These are phyloP conservation scores for Scolopax mira DNA, from an alignment of 2,113 vertebrate genomes.

Conservation along the genomic window DNA sequence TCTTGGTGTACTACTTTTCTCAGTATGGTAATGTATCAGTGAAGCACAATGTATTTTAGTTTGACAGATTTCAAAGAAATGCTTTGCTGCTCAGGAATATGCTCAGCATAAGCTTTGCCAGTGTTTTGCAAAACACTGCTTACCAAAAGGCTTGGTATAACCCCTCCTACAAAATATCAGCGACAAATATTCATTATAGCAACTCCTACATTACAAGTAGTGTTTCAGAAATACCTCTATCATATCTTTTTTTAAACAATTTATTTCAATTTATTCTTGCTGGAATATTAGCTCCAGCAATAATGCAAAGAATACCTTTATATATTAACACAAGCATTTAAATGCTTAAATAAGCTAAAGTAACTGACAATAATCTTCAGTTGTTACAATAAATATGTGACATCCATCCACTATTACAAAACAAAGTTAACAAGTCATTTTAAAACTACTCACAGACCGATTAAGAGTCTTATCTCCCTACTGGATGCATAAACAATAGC, in stretches of 20 bases:
- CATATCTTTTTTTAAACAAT: background rate
- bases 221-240: background rate
- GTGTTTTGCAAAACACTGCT: slow-evolving; percentile 29
- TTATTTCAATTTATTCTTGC: background rate
- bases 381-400: slow-evolving; percentile 54
- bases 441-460: slow-evolving; percentile 55
- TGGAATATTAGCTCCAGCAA: background rate
- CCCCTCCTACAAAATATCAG: background rate
- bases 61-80: slow-evolving; percentile 37
- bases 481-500: slow-evolving; percentile 65
- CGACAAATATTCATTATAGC: background rate
- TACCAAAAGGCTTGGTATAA: background rate
- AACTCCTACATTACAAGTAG: background rate
- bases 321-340: slow-evolving; percentile 21
- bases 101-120: background rate
- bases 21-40: background rate
- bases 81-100: background rate
- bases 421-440: slow-evolving; percentile 64
- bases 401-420: slow-evolving; percentile 59
- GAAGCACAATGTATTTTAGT: background rate
- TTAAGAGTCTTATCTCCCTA: slow-evolving; percentile 62
- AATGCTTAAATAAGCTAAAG: slow-evolving; percentile 7
- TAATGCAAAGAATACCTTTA: background rate
- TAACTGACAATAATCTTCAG: slow-evolving; percentile 38
- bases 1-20: slow-evolving; percentile 15